phyloP scores from a whole-genome alignment of 2,888 invertebrate species.

The Melanotus villosus region DNA sequence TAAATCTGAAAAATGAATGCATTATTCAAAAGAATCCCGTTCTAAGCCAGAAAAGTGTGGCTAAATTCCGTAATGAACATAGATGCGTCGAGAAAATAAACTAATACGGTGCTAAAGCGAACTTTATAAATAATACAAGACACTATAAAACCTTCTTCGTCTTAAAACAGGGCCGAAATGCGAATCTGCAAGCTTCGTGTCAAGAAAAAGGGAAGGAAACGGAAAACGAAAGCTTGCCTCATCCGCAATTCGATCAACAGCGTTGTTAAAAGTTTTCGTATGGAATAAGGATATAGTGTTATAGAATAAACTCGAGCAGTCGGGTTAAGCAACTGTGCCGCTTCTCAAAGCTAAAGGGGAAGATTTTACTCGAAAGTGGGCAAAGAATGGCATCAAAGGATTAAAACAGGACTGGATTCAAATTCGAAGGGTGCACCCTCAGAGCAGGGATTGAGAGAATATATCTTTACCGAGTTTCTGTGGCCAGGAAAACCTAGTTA shows the following conservation, averaged over 20 bases:
- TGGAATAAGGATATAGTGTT: constrained; percentile 32
- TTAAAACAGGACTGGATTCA: too few relatives aligned
- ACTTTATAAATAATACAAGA: constrained; percentile 24
- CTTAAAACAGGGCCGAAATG: not conserved
- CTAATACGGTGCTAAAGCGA: constrained; percentile 12
- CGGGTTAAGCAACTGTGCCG: constrained; percentile 17
- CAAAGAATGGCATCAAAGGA: not conserved
- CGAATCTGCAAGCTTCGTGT: not conserved
- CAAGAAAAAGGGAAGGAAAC: constrained; percentile 5
- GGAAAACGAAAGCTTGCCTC: constrained; percentile 19
- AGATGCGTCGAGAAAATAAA: constrained; percentile 5
- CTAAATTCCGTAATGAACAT: not conserved
- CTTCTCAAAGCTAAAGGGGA: constrained; percentile 7
- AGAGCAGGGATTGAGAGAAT: too few relatives aligned
- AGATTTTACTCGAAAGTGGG: not conserved
- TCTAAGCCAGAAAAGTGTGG: too few relatives aligned
- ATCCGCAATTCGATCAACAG: constrained; percentile 34
- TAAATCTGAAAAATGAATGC: too few relatives aligned
- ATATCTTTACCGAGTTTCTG: too few relatives aligned
- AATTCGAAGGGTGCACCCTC: too few relatives aligned
- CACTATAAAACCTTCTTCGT: constrained; percentile 10
- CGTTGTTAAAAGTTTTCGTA: constrained; percentile 28
- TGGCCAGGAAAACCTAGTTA: too few relatives aligned
- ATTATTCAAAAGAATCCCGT: too few relatives aligned
- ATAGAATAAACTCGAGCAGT: constrained; percentile 22